Percentiles rank a stretch among this genome's conserved stretches.
Conservation (phyloP, 2,888 invertebrate genomes). For the Erannis defoliaria region DNA sequence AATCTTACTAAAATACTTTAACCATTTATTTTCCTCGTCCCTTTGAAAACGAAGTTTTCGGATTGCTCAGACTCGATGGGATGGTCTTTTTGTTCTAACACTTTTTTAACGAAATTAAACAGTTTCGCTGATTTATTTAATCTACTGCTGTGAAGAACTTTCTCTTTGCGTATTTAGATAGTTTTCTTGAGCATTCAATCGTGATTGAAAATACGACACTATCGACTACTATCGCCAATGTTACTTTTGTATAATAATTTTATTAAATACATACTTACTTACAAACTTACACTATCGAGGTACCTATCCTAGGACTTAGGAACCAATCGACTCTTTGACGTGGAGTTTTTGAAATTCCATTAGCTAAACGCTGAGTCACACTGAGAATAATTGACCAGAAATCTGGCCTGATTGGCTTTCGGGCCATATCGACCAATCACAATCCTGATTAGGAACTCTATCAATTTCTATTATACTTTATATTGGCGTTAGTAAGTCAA, state of each 20-base stretch:
- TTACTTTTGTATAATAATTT: too few species aligned
- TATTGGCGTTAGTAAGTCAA: too few species aligned
- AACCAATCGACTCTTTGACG: neutral
- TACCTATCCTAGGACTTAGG: too few species aligned
- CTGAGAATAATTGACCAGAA: neutral
- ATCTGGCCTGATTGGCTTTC: neutral
- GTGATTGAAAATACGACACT: too few species aligned
- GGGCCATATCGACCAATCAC: neutral
- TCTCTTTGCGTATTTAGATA: neutral
- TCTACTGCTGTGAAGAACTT: slow-evolving; percentile 5
- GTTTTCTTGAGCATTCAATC: neutral
- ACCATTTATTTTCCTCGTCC: neutral
- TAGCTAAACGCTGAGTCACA: slow-evolving; percentile 5
- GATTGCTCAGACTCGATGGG: slow-evolving; percentile 7
- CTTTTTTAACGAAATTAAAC: slow-evolving; percentile 9
- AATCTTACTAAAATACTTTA: neutral
- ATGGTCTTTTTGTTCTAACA: slow-evolving; percentile 1
- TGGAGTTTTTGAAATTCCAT: neutral
- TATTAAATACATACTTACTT: too few species aligned
- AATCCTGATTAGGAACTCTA: neutral
- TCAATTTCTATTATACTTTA: neutral
- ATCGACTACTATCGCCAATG: too few species aligned
- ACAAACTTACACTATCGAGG: too few species aligned
- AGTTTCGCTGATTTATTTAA: slow-evolving; percentile 12
- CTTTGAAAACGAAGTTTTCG: slow-evolving; percentile 8